Evolutionary conservation across 2,888 invertebrate genomes (phyloP), one percentile per base, ranked within the genome.

Genomic region (Sminthurinus aureus): DNA sequence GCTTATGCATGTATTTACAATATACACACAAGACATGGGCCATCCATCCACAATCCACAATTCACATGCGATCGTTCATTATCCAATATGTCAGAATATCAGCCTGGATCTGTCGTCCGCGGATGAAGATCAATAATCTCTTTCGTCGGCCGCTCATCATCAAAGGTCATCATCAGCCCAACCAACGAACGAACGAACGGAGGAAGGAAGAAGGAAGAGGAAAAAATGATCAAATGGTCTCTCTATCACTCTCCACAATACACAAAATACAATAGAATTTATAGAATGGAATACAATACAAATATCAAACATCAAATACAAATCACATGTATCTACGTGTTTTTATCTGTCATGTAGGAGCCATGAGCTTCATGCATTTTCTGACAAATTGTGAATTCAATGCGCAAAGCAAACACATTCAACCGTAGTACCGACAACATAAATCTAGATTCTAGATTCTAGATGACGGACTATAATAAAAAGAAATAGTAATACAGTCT

Each of bases 71-170:
- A 80, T 80, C 80, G 51, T 80, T 80, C 80, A 80, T 80, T 80
- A 71, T 80, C 80, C 80, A 80, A 79, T 79, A 79, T 79, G 79
- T 79, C 79, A 79, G 80, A 73, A 71, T 73, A 52, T 71, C 80
- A 80, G 80, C 71, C 80, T 71, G 71, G 24, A 80, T 80, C 80
- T 80, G 80, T 80, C 80, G 38, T 38, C 22, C 71, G n/a, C 26
- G 71, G 80, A 80, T 80, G 80, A 80, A 80, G 80, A 80, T 80
- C 80, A 80, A 80, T 80, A 80, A 80, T 80, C 71, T 52, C 80
- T 80, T 80, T 80, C 52, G 51, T 38, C 52, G 51, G 71, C 73
- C 52, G 24, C 58, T 80, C 80, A 80, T 80, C 80, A 80, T 71
- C 80, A 80, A 80, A 80, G 80, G 80, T 80, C 80, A 80, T 67